phyloP scores from a whole-genome alignment of 2,888 invertebrate genomes.

The Macroteleia sp. region DNA sequence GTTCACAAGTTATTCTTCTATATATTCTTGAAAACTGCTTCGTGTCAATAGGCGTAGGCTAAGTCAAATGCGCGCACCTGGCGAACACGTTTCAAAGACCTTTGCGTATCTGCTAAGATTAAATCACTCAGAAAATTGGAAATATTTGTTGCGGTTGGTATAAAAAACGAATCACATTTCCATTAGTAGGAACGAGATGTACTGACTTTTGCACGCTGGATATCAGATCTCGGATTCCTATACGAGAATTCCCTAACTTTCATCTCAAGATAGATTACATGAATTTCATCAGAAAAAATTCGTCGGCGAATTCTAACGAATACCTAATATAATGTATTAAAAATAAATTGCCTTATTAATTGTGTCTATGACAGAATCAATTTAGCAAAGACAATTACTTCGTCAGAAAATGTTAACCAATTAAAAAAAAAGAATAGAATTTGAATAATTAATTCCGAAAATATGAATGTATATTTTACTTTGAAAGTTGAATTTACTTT shows the following conservation, averaged over 20 bases:
- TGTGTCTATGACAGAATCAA: background rate
- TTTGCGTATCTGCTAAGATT: constrained; percentile 38
- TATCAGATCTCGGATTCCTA: constrained; percentile 11
- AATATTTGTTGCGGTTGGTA: constrained; percentile 41
- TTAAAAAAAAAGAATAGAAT: too few relatives aligned
- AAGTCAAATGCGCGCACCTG: constrained; percentile 49
- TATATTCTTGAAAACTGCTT: constrained; percentile 34
- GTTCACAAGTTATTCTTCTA: constrained; percentile 23
- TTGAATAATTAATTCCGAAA: too few relatives aligned
- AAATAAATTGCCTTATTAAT: background rate
- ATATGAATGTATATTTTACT: too few relatives aligned
- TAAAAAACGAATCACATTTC: constrained; percentile 47
- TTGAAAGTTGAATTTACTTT: too few relatives aligned
- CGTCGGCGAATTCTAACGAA: constrained; percentile 31
- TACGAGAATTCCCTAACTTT: constrained; percentile 8
- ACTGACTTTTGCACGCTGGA: background rate
- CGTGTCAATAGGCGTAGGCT: constrained; percentile 49
- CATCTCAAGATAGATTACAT: constrained; percentile 12
- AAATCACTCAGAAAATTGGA: constrained; percentile 59
- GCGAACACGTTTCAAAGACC: constrained; percentile 35
- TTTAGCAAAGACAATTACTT: background rate
- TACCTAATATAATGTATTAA: constrained; percentile 17
- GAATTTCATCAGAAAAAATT: constrained; percentile 9
- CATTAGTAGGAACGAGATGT: constrained; percentile 20
- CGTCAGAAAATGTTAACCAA: too few relatives aligned